Evolutionary conservation across 2,797 vertebrate species (phyloP), one percentile per base, ranked within the genome.

Genomic region (Yasuhikotakia modesta): DNA sequence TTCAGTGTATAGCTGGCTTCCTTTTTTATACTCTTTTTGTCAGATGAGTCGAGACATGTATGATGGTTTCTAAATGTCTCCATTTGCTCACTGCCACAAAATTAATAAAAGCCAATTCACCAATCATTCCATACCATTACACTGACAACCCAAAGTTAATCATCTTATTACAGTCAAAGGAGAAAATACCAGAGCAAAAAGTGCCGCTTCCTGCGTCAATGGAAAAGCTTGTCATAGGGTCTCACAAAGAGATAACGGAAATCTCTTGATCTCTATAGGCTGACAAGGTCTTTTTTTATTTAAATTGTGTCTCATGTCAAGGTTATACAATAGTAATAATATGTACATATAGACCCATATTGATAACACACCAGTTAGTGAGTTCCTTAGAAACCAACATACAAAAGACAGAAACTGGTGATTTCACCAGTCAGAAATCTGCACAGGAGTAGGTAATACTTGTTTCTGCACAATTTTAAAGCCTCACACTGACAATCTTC

Each of bases 61-160:
- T 64, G 57, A 73, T 0, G 24, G 58, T 50, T 63, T 50, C 58
- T 73, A 52, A 75, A 72, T 55, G 63, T 79, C 63, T 14, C 17
- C 64, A 80, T 60, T 75, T 63, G 68, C 63, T 27, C 32, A 35
- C 6, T 35, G 32, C 32, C 6, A 76, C 68, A 52, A 27, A 76
- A 66, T 22, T 82, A 85, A 79, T 78, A 70, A 80, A 79, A 21
- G 57, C 67, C 73, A 70, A 76, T 83, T 79, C 73, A 71, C 60
- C 35, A 79, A 71, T 79, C 66, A 35, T 78, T 83, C 73, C 64
- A 69, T 78, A 70, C 70, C 74, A 76, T 84, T 83, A 80, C 76
- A 58, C 70, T 27, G 69, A 64, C 65, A 43, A 32, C 73, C 72
- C 32, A 53, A 64, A 81, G 68, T 71, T 60, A 74, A 70, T 79